Base-by-base conservation (phyloP, 2,797 vertebrate genomes). In the Gadopsis marmoratus region DNA sequence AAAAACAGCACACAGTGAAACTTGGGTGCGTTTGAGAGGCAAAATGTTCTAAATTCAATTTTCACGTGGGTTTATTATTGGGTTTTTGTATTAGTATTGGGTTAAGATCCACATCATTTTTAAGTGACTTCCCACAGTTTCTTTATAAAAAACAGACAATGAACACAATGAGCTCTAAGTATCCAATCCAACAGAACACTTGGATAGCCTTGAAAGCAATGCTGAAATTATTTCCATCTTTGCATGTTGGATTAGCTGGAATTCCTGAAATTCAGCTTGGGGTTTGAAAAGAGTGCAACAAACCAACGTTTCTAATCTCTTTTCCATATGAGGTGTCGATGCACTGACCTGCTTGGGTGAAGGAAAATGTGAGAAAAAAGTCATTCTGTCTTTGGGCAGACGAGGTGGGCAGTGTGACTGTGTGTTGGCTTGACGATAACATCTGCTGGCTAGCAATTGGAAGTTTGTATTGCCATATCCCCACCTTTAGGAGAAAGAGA, bases 391-490 rank as follows among this genome's bases (percentile, higher is more conserved):
- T 71, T 61, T 11, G 1, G 45, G 53, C 17, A 53, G 67, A 75
- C n/a, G 37, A 59, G 13, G 39, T 37, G 33, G 66, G 55, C 43
- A 53, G 3, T 3, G 60, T 37, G 35, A 82, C 29, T 33, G 70
- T 84, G 45, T 39, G 54, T 51, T 76, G 45, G 33, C 66, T 58
- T 64, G 65, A 55, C 4, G 69, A 83, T 81, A 83, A 67, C 69
- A 87, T 86, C 79, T 82, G 58, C 69, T 65, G 67, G 74, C 65
- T 17, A 29, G 66, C 80, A 76, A 78, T 53, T 80, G 77, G 60
- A 74, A 65, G 70, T 76, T 41, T 84, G 23, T 68, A 48, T 48
- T 39, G 17, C 45, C 43, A n/a, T 73, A 86, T 72, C 61, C 67
- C 37, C 55, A 56, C 59, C 68, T 74, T 70, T 55, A 63, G 33